Percentiles rank a stretch among this genome's conserved stretches.
These are phyloP conservation scores for Adoxophyes honmai DNA, from an alignment of 1,140 invertebrate species.

Conservation along the genomic window DNA sequence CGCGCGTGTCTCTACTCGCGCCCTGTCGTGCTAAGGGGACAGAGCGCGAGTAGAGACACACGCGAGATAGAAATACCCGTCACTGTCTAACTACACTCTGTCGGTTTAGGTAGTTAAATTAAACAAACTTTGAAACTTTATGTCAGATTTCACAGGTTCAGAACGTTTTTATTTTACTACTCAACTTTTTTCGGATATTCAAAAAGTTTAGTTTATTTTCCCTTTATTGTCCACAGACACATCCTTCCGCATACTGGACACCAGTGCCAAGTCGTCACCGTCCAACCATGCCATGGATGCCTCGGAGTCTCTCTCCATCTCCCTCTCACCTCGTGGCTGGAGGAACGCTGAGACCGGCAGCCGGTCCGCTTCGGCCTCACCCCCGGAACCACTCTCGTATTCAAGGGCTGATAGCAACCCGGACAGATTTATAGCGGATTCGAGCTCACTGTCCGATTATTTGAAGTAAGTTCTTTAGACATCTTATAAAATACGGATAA, in stretches of 20 bases:
- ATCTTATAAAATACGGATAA: too few species aligned
- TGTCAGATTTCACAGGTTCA: too few species aligned
- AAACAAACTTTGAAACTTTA: too few species aligned
- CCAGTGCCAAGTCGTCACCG: neutral
- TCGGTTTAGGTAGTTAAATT: too few species aligned
- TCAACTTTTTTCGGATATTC: too few species aligned
- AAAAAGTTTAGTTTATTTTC: too few species aligned
- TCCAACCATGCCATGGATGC: neutral
- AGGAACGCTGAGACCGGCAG: neutral
- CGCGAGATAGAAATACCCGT: too few species aligned
- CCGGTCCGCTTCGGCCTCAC: conserved; percentile 2
- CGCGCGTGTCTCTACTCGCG: too few species aligned
- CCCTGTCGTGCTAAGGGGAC: too few species aligned
- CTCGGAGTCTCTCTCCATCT: neutral
- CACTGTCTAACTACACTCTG: too few species aligned
- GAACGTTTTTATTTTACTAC: too few species aligned
- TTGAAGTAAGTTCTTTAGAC: conserved; percentile 6
- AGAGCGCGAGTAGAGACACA: too few species aligned
- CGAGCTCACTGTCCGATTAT: neutral
- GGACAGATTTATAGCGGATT: neutral
- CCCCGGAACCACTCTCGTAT: neutral
- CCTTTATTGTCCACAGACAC: neutral
- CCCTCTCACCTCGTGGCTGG: neutral
- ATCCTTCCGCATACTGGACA: conserved; percentile 1
- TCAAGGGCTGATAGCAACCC: neutral